Percentiles rank a stretch among this genome's conserved stretches.
Evolutionary conservation across 2,113 vertebrate species (phyloP).

Genomic region (Mastomys coucha): DNA sequence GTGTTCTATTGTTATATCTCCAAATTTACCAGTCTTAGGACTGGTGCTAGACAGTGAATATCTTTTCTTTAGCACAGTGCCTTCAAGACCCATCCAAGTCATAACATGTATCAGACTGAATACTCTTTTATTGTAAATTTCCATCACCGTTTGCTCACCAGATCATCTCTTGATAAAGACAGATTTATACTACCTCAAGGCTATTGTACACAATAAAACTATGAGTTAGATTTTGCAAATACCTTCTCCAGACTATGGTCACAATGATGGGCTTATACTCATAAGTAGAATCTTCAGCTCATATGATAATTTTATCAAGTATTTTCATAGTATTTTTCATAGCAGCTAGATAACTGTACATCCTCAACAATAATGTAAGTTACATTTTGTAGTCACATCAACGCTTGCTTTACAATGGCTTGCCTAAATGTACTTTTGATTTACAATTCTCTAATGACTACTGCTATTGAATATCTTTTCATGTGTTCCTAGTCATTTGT

Average conservation of each 20-base stretch:
- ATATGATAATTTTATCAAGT: neutral
- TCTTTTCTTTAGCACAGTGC: neutral
- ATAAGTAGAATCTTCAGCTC: neutral
- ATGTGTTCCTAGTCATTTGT: neutral
- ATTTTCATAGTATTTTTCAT: neutral
- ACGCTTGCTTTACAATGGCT: neutral
- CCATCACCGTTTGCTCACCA: too few relatives aligned
- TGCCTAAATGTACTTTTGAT: neutral
- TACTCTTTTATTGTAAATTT: neutral
- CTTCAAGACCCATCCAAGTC: neutral
- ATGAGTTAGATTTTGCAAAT: neutral
- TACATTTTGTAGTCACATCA: neutral
- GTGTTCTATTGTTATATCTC: neutral
- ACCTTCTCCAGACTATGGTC: neutral
- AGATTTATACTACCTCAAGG: neutral
- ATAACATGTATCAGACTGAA: too few relatives aligned
- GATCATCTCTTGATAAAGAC: neutral
- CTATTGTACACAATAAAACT: neutral
- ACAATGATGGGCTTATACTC: neutral
- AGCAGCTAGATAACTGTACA: neutral
- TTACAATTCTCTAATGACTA: neutral
- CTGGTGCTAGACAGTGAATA: neutral
- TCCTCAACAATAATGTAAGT: neutral
- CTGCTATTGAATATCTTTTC: neutral
- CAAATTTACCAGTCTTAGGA: neutral